Evolutionary conservation across 2,113 vertebrate species (phyloP).

Genomic region (Melospiza melodia): DNA sequence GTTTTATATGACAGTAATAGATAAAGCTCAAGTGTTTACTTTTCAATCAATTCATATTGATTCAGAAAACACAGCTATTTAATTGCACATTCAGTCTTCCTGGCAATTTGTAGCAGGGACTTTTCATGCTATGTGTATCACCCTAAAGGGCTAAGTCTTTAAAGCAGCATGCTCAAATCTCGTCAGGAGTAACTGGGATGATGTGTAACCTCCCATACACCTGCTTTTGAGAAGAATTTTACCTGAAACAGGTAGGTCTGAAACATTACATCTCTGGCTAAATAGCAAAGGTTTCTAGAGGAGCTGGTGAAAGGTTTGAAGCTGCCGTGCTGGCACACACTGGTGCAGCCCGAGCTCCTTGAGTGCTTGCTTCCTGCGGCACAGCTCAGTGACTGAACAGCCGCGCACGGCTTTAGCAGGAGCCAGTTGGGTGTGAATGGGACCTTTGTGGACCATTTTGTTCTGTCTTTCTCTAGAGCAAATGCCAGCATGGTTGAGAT

Average conservation of each 20-base stretch:
- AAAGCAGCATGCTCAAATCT: neutral
- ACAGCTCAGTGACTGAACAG: neutral
- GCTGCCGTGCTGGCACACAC: neutral
- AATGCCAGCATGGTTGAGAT: conserved; percentile 37
- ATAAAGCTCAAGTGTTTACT: conserved; percentile 66
- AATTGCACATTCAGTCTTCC: conserved; percentile 51
- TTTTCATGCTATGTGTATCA: conserved; percentile 24
- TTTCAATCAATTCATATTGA: conserved; percentile 69
- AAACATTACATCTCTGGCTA: neutral
- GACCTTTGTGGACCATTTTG: conserved; percentile 44
- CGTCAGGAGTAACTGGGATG: neutral
- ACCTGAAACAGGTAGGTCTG: fast-evolving
- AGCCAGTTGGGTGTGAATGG: conserved; percentile 18
- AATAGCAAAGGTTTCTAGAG: neutral
- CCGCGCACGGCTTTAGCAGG: conserved; percentile 7
- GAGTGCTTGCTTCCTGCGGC: neutral
- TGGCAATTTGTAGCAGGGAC: neutral
- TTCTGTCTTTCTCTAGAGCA: conserved; percentile 44
- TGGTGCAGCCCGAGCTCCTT: neutral
- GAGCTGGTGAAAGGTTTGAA: neutral
- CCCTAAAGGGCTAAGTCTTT: conserved; percentile 15
- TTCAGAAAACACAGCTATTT: conserved; percentile 51
- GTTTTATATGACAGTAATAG: conserved; percentile 38
- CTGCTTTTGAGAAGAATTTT: neutral
- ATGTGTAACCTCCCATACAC: neutral